phyloP scores from a whole-genome alignment of 1,140 invertebrate genomes.

The Octopus bimaculoides region DNA sequence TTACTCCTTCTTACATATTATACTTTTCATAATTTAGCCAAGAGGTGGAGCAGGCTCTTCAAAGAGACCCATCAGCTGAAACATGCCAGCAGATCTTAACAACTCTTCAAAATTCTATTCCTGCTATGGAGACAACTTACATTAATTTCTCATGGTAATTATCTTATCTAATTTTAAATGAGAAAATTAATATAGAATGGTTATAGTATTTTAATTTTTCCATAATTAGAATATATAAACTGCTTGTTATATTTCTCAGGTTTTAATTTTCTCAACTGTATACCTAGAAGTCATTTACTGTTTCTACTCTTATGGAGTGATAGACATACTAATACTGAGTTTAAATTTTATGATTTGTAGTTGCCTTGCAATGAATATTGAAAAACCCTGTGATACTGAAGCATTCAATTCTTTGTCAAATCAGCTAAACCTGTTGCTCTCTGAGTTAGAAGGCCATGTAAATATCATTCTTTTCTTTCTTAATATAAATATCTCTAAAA shows the following conservation, averaged over 20 bases:
- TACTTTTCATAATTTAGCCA: background rate
- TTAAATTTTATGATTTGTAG: too few species aligned
- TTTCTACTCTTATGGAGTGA: background rate
- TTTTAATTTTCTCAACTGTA: background rate
- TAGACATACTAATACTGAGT: too few species aligned
- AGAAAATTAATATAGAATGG: background rate
- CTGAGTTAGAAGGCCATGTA: too few species aligned
- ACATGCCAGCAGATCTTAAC: background rate
- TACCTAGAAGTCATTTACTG: background rate
- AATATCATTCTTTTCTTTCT: too few species aligned
- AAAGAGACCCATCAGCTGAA: background rate
- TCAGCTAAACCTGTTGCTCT: too few species aligned
- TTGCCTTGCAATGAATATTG: too few species aligned
- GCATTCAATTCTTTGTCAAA: too few species aligned
- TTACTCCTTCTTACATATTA: too few species aligned
- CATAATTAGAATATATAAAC: background rate
- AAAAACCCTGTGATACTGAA: too few species aligned
- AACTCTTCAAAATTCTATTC: background rate
- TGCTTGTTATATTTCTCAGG: background rate
- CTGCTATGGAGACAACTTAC: background rate
- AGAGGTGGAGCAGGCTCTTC: background rate
- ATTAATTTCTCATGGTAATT: background rate
- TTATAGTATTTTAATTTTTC: background rate
- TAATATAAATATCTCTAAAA: too few species aligned
- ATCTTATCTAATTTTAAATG: background rate